phyloP scores from a whole-genome alignment of 2,113 vertebrate genomes.

The Caranx melampygus region DNA sequence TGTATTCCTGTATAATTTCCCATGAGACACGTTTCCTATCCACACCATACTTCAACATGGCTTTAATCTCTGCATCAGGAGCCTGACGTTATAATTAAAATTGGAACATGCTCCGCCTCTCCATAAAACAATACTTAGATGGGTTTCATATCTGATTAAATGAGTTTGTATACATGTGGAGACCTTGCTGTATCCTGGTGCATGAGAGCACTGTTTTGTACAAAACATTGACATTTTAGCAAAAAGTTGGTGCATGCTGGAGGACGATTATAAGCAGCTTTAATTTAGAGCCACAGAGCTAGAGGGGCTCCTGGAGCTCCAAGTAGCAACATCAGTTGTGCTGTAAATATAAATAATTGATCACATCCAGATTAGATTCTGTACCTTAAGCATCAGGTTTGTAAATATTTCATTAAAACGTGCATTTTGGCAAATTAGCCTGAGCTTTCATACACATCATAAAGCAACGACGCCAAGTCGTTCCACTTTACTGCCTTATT shows the following conservation, averaged over 20 bases:
- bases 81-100: slow-evolving; percentile 31
- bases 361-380: slow-evolving; percentile 91
- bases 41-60: slow-evolving; percentile 29
- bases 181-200: neutral
- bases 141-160: neutral
- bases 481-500: slow-evolving; percentile 35
- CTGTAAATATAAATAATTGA: slow-evolving; percentile 93
- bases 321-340: slow-evolving; percentile 52
- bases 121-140: neutral
- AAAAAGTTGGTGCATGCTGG: neutral
- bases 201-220: neutral
- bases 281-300: slow-evolving; percentile 41
- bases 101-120: neutral
- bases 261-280: neutral
- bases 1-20: slow-evolving; percentile 35
- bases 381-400: slow-evolving; percentile 91
- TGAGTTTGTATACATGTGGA: neutral
- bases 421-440: slow-evolving; percentile 84
- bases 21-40: slow-evolving; percentile 3
- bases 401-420: slow-evolving; percentile 96
- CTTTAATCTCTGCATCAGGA: slow-evolving; percentile 63
- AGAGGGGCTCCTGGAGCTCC: slow-evolving; percentile 36
- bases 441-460: slow-evolving; percentile 72
- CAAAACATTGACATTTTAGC: neutral
- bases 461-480: slow-evolving; percentile 11